A percentile compares a stretch with the other conserved stretches of the same genome.
Conservation (phyloP, 2,797 vertebrate genomes). For the Vipera ursinii region DNA sequence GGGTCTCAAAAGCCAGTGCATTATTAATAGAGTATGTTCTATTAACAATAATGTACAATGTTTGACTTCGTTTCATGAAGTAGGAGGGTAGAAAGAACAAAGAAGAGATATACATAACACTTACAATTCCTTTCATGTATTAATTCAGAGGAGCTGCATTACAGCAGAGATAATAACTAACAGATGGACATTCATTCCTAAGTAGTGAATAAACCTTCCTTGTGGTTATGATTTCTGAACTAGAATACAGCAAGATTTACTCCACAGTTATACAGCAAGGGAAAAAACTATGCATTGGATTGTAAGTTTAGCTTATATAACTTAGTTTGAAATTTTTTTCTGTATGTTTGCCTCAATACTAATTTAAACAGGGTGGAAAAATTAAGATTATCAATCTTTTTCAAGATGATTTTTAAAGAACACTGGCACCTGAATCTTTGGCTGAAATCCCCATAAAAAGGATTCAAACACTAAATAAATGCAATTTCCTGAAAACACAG, state of each 20-base stretch:
- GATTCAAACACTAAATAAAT: constrained; percentile 13
- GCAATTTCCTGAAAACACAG: constrained; percentile 8
- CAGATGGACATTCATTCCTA: constrained; percentile 71
- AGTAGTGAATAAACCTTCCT: constrained; percentile 62
- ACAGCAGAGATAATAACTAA: constrained; percentile 64
- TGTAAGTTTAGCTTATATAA: constrained; percentile 6
- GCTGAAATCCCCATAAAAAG: neutral
- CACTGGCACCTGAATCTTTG: neutral
- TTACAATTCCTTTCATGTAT: constrained; percentile 44
- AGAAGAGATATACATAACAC: constrained; percentile 24
- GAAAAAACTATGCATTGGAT: constrained; percentile 36
- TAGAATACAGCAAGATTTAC: constrained; percentile 54
- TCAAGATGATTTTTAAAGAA: constrained; percentile 12
- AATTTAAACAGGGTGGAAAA: neutral
- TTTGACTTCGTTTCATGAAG: constrained; percentile 16
- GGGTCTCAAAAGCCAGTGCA: neutral
- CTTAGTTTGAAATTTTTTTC: neutral
- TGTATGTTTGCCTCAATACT: constrained; percentile 9
- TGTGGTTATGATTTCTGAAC: constrained; percentile 67
- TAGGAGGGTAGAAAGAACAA: neutral
- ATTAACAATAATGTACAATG: neutral
- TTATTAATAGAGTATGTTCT: neutral
- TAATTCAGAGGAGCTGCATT: constrained; percentile 51
- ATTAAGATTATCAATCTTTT: neutral
- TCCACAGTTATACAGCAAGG: constrained; percentile 38